Evolutionary conservation across 2,888 invertebrate genomes (phyloP).

Genomic region (Melinaea menophilus): DNA sequence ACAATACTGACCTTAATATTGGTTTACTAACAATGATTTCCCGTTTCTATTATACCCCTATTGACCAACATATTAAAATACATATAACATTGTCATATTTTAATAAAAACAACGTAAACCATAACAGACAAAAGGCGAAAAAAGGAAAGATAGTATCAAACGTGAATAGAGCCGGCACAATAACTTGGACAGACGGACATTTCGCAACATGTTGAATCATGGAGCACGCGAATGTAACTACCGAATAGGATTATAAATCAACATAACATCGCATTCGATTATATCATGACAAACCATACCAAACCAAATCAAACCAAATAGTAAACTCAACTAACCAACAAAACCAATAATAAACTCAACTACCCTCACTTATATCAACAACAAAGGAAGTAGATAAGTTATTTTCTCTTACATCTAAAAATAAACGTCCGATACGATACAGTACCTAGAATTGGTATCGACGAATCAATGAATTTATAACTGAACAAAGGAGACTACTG

Average conservation of each 20-base stretch:
- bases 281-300: too few relatives aligned
- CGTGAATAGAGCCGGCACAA: conserved; percentile 24
- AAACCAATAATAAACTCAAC: not conserved
- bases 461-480: conserved; percentile 28
- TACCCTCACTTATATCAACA: not conserved
- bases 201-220: conserved; percentile 32
- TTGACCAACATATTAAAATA: too few relatives aligned
- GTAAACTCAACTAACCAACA: too few relatives aligned
- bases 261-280: too few relatives aligned
- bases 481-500: conserved; percentile 20
- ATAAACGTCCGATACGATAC: conserved; percentile 17
- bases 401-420: conserved; percentile 7
- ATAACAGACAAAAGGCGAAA: conserved; percentile 3
- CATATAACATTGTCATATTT: too few relatives aligned
- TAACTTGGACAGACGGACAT: conserved; percentile 21
- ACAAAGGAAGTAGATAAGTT: not conserved
- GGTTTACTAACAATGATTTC: too few relatives aligned
- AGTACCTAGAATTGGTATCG: conserved; percentile 21
- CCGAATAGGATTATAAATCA: not conserved
- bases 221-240: conserved; percentile 17
- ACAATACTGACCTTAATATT: too few relatives aligned
- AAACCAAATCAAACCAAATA: too few relatives aligned
- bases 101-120: not conserved
- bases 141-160: conserved; percentile 25
- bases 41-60: too few relatives aligned